These are phyloP conservation scores for Hylomyscus alleni DNA, from an alignment of 2,797 vertebrate genomes.

Conservation along the genomic window DNA sequence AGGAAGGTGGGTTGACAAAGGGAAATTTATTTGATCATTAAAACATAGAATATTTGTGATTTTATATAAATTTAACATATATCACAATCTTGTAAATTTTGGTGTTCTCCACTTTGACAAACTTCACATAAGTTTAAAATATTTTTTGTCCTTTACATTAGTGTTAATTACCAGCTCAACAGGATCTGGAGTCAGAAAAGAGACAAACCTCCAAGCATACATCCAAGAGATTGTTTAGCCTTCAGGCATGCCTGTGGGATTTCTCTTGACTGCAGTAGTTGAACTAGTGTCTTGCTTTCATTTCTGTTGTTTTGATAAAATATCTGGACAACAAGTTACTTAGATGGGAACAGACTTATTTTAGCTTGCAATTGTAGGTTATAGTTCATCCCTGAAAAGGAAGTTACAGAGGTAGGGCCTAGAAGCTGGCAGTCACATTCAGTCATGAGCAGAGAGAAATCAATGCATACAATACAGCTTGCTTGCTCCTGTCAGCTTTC, in stretches of 20 bases:
- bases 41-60: background rate
- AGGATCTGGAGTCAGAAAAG: background rate
- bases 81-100: background rate
- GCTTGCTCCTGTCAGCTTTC: background rate
- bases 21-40: background rate
- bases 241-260: background rate
- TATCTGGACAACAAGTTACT: background rate
- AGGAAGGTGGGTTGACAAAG: background rate
- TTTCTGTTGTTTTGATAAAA: background rate
- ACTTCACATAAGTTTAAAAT: background rate
- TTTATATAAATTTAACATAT: background rate
- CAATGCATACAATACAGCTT: background rate
- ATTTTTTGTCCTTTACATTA: background rate
- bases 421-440: background rate
- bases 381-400: background rate
- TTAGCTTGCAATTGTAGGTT: background rate
- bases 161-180: background rate
- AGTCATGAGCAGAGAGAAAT: background rate
- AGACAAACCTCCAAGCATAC: background rate
- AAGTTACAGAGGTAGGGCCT: background rate
- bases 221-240: background rate
- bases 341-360: background rate
- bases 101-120: background rate
- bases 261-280: background rate
- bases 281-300: background rate